These are phyloP conservation scores for Cephus pulcher DNA, from an alignment of 2,888 invertebrate genomes.

Conservation along the genomic window DNA sequence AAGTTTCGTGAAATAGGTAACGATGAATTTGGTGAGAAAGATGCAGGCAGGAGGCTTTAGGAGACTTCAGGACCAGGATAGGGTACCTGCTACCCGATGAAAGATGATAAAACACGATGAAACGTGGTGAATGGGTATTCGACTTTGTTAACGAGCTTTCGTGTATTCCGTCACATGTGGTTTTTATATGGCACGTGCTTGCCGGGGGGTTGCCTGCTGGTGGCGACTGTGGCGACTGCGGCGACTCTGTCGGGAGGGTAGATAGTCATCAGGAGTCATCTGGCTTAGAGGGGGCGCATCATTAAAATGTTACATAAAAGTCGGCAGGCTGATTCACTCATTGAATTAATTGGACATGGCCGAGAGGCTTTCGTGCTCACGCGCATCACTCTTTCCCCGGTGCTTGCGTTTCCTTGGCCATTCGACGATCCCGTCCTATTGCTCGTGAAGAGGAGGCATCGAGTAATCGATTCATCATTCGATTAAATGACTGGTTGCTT, in stretches of 20 bases:
- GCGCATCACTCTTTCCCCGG: constrained; percentile 26
- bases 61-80: constrained; percentile 2
- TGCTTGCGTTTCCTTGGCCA: background rate
- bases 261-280: constrained; percentile 65
- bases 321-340: constrained; percentile 57
- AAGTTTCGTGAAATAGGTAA: background rate
- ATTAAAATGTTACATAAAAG: constrained; percentile 47
- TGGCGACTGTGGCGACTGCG: constrained; percentile 34
- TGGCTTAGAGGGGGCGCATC: constrained; percentile 52
- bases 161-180: constrained; percentile 45
- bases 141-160: constrained; percentile 32
- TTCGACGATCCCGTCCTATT: background rate
- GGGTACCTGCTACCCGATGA: constrained; percentile 1
- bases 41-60: background rate
- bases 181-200: constrained; percentile 51
- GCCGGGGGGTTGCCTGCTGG: constrained; percentile 56
- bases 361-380: constrained; percentile 33
- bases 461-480: constrained; percentile 10
- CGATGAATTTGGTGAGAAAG: background rate
- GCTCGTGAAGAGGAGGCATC: background rate
- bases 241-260: constrained; percentile 48
- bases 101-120: background rate
- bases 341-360: constrained; percentile 60
- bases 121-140: background rate
- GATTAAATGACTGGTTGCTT: constrained; percentile 26